phyloP scores from a whole-genome alignment of 2,113 vertebrate species.

The Fukomys damarensis region DNA sequence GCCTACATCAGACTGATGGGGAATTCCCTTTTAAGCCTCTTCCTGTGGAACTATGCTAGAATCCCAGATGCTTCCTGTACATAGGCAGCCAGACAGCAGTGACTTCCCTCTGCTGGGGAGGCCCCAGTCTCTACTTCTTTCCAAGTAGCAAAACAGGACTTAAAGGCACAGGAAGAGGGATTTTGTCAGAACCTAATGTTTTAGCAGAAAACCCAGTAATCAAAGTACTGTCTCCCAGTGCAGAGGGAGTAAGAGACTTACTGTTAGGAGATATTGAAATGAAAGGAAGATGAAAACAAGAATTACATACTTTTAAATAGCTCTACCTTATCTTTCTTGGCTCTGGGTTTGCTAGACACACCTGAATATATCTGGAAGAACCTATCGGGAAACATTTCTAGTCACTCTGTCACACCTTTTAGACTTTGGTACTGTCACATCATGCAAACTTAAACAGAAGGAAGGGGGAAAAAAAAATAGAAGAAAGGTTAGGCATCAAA shows the following conservation, averaged over 20 bases:
- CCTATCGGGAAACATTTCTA: background rate
- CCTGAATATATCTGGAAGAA: background rate
- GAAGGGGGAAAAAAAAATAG: too few species aligned
- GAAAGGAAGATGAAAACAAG: background rate
- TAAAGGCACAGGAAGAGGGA: background rate
- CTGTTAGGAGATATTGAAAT: background rate
- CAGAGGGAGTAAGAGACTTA: background rate
- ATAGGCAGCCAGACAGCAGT: background rate
- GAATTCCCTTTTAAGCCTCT: slow-evolving; percentile 53
- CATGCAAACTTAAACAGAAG: background rate
- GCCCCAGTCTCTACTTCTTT: slow-evolving; percentile 11
- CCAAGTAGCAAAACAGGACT: background rate
- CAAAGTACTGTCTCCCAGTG: background rate
- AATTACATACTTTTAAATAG: background rate
- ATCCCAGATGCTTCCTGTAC: background rate
- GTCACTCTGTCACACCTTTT: background rate
- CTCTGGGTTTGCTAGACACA: background rate
- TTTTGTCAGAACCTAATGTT: slow-evolving; percentile 7
- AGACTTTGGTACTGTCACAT: background rate
- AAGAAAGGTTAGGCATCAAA: background rate
- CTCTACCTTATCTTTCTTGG: background rate
- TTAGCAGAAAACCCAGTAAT: background rate
- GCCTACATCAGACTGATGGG: slow-evolving; percentile 8
- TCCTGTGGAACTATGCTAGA: slow-evolving; percentile 20
- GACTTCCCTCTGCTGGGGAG: slow-evolving; percentile 14